Percentiles rank a stretch among this genome's conserved stretches.
phyloP scores from a whole-genome alignment of 2,113 vertebrate genomes.

The Poicephalus gulielmi region DNA sequence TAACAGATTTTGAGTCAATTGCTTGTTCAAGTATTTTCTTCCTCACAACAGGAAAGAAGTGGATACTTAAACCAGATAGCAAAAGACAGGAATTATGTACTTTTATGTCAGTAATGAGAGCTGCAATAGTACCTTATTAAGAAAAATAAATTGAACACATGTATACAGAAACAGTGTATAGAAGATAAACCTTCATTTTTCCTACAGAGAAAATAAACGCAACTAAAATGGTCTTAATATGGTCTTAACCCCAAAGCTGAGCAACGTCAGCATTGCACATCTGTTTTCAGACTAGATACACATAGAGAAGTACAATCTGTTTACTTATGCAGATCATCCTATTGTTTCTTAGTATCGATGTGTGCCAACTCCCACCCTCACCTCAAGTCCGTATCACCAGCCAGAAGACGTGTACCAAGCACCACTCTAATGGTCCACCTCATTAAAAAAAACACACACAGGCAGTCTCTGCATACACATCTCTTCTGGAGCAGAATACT shows the following conservation, averaged over 20 bases:
- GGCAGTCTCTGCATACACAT: not conserved
- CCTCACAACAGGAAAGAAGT: not conserved
- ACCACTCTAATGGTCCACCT: not conserved
- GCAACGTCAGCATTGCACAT: not conserved
- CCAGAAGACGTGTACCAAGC: not conserved
- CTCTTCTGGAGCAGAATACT: not conserved
- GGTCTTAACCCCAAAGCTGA: not conserved
- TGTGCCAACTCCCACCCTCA: not conserved
- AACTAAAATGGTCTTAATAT: not conserved
- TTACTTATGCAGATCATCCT: not conserved
- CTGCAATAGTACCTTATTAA: not conserved
- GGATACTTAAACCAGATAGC: not conserved
- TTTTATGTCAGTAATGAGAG: not conserved
- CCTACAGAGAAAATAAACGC: not conserved
- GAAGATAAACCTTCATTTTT: not conserved
- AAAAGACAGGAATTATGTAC: not conserved
- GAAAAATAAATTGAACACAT: not conserved
- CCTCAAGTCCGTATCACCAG: not conserved
- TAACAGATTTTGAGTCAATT: not conserved
- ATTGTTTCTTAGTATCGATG: not conserved
- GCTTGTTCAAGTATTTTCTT: not conserved
- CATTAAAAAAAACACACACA: not conserved
- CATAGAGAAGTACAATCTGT: not conserved
- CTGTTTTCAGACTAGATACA: not conserved
- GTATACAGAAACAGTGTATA: not conserved